phyloP scores from a whole-genome alignment of 92 coral and sea anemone genomes.

The Porites rus region DNA sequence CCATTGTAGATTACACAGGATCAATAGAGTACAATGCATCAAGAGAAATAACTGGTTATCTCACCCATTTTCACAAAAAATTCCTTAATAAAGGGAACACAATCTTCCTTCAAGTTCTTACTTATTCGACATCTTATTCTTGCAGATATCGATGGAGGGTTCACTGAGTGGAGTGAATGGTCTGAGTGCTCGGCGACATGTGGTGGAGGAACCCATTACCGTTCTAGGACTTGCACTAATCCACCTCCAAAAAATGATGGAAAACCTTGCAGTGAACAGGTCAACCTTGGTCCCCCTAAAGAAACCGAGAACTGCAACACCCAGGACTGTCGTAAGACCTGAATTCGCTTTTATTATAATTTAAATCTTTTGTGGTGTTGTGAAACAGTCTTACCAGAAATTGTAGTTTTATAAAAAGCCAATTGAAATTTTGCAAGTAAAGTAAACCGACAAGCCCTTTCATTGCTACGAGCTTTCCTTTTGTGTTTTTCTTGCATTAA shows the following conservation, averaged over 20 bases:
- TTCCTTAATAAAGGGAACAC: not conserved
- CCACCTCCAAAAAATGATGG: constrained; percentile 65
- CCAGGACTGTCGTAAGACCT: constrained; percentile 17
- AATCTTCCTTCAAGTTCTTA: not conserved
- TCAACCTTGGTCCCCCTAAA: not conserved
- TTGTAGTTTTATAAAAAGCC: no score
- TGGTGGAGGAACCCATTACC: constrained; percentile 80
- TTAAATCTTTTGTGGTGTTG: not conserved
- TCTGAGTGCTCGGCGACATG: constrained; percentile 64
- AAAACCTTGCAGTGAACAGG: not conserved
- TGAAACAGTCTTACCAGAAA: not conserved
- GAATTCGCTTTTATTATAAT: not conserved
- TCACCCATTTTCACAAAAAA: no score
- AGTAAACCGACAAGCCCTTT: no score
- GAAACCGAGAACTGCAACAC: constrained; percentile 13
- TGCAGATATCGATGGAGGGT: constrained; percentile 57
- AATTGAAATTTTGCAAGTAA: no score
- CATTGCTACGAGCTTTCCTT: not conserved
- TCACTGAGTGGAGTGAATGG: constrained; percentile 20
- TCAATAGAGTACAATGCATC: no score
- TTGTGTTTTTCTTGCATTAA: not conserved
- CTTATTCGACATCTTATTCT: not conserved
- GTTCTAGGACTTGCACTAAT: constrained; percentile 79
- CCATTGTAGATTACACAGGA: no score
- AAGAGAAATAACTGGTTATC: no score